phyloP scores from a whole-genome alignment of 2,888 invertebrate species.

The Brachylomia viminalis region DNA sequence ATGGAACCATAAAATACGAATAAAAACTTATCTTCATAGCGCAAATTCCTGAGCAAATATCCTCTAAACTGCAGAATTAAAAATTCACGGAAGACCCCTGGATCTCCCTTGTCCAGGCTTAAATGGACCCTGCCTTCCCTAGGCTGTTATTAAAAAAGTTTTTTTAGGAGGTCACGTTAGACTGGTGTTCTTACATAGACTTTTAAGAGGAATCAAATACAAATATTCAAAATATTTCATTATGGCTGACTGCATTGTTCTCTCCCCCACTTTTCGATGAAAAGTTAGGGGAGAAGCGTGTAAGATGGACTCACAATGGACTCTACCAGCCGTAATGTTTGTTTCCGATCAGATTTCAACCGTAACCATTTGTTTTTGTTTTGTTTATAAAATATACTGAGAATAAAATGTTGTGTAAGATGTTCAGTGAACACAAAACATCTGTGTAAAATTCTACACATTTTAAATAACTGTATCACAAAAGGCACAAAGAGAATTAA shows the following conservation, averaged over 20 bases:
- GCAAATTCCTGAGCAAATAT: constrained; percentile 80
- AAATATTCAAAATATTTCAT: constrained; percentile 89
- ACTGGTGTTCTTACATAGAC: constrained; percentile 73
- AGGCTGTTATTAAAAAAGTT: constrained; percentile 59
- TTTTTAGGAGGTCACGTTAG: constrained; percentile 62
- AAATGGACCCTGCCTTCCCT: constrained; percentile 17
- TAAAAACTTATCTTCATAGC: constrained; percentile 71
- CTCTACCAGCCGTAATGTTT: constrained; percentile 50
- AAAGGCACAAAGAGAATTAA: not conserved
- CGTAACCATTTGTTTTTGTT: constrained; percentile 41
- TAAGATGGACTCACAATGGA: constrained; percentile 62
- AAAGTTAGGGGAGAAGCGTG: constrained; percentile 66
- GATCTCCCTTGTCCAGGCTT: constrained; percentile 39
- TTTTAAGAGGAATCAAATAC: constrained; percentile 82
- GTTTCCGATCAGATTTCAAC: constrained; percentile 53
- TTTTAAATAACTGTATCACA: not conserved
- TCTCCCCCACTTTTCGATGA: constrained; percentile 76
- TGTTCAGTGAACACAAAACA: constrained; percentile 13
- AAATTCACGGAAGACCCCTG: constrained; percentile 72
- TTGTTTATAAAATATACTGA: constrained; percentile 11
- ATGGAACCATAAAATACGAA: constrained; percentile 60
- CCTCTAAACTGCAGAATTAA: constrained; percentile 79
- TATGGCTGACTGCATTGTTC: constrained; percentile 78
- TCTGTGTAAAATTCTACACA: not conserved
- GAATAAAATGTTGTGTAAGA: constrained; percentile 6